phyloP scores from a whole-genome alignment of 2,113 vertebrate genomes.

The Psettodes erumei region DNA sequence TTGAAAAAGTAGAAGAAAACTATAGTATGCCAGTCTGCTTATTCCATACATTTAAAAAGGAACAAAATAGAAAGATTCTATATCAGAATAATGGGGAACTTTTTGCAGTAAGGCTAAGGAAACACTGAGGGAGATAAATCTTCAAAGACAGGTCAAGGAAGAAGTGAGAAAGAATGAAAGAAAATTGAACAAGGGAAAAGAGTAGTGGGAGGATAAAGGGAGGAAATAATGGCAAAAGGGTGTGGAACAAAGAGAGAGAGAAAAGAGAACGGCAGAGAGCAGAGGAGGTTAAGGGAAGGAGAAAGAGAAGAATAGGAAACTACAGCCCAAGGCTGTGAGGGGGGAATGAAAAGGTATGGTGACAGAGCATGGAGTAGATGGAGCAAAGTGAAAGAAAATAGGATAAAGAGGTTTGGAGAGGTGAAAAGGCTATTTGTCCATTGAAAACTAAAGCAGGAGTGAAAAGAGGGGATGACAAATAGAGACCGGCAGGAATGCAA shows the following conservation, averaged over 20 bases:
- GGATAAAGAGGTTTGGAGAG: slow-evolving; percentile 26
- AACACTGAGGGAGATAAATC: slow-evolving; percentile 19
- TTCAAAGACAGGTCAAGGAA: slow-evolving; percentile 30
- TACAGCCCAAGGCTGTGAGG: slow-evolving; percentile 11
- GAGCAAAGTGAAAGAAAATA: slow-evolving; percentile 22
- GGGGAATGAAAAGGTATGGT: slow-evolving; percentile 23
- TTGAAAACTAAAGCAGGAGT: slow-evolving; percentile 22
- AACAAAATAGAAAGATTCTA: too few relatives aligned
- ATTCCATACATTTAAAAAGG: too few relatives aligned
- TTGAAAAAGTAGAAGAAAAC: too few relatives aligned
- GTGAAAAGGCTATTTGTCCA: slow-evolving; percentile 12
- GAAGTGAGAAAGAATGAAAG: slow-evolving; percentile 27
- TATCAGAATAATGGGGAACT: too few relatives aligned
- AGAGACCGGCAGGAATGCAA: slow-evolving; percentile 3
- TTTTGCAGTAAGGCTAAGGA: background rate
- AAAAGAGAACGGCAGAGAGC: background rate
- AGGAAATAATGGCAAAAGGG: slow-evolving; percentile 43
- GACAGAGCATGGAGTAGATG: background rate
- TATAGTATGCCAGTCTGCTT: too few relatives aligned
- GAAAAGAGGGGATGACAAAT: background rate
- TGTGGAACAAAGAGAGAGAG: slow-evolving; percentile 38
- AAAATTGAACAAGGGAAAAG: slow-evolving; percentile 37
- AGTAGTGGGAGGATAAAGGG: slow-evolving; percentile 21
- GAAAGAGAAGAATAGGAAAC: slow-evolving; percentile 24
- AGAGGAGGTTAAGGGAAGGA: slow-evolving; percentile 33